Conservation (phyloP, 2,888 invertebrate genomes). For the Didymodactylos carnosus region DNA sequence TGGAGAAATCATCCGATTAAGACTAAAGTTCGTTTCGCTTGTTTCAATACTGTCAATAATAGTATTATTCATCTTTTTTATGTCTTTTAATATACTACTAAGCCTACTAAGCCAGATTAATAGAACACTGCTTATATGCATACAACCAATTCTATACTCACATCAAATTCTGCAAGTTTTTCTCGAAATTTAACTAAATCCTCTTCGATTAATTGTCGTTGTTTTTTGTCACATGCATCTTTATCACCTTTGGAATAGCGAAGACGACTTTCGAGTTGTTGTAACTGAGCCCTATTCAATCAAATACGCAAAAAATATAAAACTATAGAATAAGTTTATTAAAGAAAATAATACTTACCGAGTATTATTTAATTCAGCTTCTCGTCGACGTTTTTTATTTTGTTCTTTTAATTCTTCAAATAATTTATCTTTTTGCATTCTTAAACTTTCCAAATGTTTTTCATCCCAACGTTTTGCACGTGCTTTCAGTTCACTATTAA, state of each 20-base stretch:
- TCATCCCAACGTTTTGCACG: constrained; percentile 98
- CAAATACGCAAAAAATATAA: background rate
- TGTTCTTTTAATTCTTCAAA: constrained; percentile 79
- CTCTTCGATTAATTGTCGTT: constrained; percentile 27
- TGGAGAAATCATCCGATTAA: no score
- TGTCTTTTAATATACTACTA: no score
- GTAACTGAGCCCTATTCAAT: constrained; percentile 59
- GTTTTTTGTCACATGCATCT: constrained; percentile 41
- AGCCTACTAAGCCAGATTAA: no score
- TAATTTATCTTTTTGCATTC: constrained; percentile 42
- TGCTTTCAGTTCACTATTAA: constrained; percentile 49
- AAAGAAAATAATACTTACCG: background rate
- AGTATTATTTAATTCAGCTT: constrained; percentile 75
- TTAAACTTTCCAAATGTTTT: constrained; percentile 44
- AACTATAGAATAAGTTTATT: background rate
- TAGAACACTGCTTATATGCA: no score
- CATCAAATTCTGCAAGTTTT: background rate
- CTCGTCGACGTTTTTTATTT: constrained; percentile 82
- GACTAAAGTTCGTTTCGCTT: no score
- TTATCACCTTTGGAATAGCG: constrained; percentile 76
- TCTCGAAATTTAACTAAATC: constrained; percentile 29
- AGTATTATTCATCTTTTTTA: no score
- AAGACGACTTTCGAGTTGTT: constrained; percentile 72
- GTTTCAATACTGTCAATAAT: no score
- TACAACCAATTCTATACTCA: background rate